Evolutionary conservation across 2,113 vertebrate genomes (phyloP).

Genomic region (Pagrus major): DNA sequence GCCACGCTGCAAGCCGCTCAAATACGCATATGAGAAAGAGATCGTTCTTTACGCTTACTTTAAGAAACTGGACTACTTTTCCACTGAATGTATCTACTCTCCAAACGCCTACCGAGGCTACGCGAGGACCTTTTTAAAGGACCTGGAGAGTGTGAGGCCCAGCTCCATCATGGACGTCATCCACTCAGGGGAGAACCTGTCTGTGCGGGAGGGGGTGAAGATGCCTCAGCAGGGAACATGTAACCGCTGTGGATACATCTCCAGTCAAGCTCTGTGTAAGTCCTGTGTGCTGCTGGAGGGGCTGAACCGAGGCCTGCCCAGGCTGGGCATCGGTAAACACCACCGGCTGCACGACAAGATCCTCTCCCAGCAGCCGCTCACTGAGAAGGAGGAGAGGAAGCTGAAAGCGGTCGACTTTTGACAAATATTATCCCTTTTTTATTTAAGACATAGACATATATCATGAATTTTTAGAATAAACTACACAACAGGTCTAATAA

Average conservation of each 20-base stretch:
- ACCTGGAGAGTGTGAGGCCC: constrained; percentile 87
- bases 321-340: constrained; percentile 90
- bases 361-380: constrained; percentile 82
- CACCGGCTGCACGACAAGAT: constrained; percentile 86
- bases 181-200: constrained; percentile 90
- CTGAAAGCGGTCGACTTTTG: constrained; percentile 80
- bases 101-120: constrained; percentile 91
- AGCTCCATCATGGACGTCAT: constrained; percentile 91
- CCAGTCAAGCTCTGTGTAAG: constrained; percentile 91
- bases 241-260: constrained; percentile 89
- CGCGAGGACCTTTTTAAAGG: constrained; percentile 89
- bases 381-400: constrained; percentile 80
- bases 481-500: rapidly evolving
- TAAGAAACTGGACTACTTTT: constrained; percentile 92
- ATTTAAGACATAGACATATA: not conserved
- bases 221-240: constrained; percentile 90
- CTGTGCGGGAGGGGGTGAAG: constrained; percentile 84
- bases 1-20: constrained; percentile 91
- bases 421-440: constrained; percentile 10
- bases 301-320: constrained; percentile 88
- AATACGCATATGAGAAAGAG: constrained; percentile 93
- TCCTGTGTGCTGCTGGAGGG: constrained; percentile 91
- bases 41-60: constrained; percentile 95
- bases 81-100: constrained; percentile 91
- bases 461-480: not conserved